These are phyloP conservation scores for Leptodirus hochenwartii DNA, from an alignment of 2,888 invertebrate species.

Conservation along the genomic window DNA sequence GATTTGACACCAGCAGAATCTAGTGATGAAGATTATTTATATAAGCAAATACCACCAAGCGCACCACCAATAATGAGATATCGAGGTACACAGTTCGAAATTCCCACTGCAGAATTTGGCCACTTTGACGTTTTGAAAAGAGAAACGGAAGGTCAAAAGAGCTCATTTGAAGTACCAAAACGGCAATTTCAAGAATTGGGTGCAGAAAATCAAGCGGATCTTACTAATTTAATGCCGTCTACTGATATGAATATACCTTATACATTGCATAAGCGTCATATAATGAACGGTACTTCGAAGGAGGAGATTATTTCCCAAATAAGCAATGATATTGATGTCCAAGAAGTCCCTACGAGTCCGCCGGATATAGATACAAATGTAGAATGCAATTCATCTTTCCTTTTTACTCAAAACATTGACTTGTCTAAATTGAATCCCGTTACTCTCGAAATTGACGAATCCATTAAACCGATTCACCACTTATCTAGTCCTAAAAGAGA, in stretches of 20 bases:
- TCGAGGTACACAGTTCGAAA: slow-evolving; percentile 24
- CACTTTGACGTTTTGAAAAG: slow-evolving; percentile 43
- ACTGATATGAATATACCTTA: slow-evolving; percentile 64
- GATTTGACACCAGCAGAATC: slow-evolving; percentile 72
- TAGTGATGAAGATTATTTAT: slow-evolving; percentile 65
- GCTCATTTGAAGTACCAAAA: slow-evolving; percentile 52
- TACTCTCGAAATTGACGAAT: slow-evolving; percentile 51
- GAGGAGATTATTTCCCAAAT: slow-evolving; percentile 34
- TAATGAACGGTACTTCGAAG: slow-evolving; percentile 56
- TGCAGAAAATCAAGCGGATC: slow-evolving; percentile 27
- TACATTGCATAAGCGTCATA: slow-evolving; percentile 65
- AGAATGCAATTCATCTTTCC: too few species aligned
- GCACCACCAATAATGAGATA: slow-evolving; percentile 56
- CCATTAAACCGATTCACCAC: slow-evolving; percentile 37
- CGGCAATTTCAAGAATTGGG: slow-evolving; percentile 48
- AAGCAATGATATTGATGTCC: slow-evolving; percentile 23
- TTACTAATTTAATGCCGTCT: slow-evolving; percentile 28
- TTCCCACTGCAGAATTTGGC: slow-evolving; percentile 31
- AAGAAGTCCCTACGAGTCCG: slow-evolving; percentile 25
- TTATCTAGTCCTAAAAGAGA: slow-evolving; percentile 51
- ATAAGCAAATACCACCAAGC: slow-evolving; percentile 48
- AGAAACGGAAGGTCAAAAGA: slow-evolving; percentile 32
- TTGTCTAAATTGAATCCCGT: slow-evolving; percentile 55
- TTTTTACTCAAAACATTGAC: slow-evolving; percentile 59
- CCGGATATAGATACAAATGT: too few species aligned